Percentiles rank a stretch among this genome's conserved stretches.
Conservation (phyloP, 2,888 invertebrate genomes). For the Scaptodrosophila latifasciaeformis region DNA sequence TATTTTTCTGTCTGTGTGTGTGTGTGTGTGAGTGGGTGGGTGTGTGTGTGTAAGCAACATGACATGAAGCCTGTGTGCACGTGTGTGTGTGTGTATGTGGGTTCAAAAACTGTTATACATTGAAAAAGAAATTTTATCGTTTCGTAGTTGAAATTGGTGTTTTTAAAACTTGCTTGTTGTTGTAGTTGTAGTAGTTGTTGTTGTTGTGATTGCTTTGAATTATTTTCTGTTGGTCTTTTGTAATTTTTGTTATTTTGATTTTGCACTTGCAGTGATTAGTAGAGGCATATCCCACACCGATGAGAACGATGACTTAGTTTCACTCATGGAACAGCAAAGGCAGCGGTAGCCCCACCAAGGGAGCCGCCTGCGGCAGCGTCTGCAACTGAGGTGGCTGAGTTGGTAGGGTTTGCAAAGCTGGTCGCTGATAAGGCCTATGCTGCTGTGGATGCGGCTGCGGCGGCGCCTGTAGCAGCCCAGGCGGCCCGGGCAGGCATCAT, state of each 20-base stretch:
- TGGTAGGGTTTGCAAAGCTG: background rate
- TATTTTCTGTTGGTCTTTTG: conserved; percentile 16
- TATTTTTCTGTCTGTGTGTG: background rate
- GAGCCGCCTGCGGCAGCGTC: conserved; percentile 75
- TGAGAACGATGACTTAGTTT: conserved; percentile 14
- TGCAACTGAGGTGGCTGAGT: conserved; percentile 21
- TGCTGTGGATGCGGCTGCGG: conserved; percentile 29
- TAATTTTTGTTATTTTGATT: conserved; percentile 21
- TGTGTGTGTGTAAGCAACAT: background rate
- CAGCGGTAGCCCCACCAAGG: conserved; percentile 72
- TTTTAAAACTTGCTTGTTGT: conserved; percentile 53
- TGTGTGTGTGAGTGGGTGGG: background rate
- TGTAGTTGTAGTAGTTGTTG: no score
- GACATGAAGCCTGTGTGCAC: conserved; percentile 19
- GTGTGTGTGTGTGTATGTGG: conserved; percentile 28
- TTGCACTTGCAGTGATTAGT: conserved; percentile 4
- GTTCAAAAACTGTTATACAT: conserved; percentile 65
- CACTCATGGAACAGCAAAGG: conserved; percentile 72
- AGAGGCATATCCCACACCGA: background rate
- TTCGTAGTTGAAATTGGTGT: conserved; percentile 47
- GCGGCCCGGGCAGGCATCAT: conserved; percentile 81
- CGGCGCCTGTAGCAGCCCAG: conserved; percentile 74
- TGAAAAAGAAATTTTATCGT: conserved; percentile 50
- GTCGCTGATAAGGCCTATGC: conserved; percentile 1
- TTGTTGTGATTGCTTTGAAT: no score